phyloP scores from a whole-genome alignment of 2,797 vertebrate genomes.

The Antennarius maculatus region DNA sequence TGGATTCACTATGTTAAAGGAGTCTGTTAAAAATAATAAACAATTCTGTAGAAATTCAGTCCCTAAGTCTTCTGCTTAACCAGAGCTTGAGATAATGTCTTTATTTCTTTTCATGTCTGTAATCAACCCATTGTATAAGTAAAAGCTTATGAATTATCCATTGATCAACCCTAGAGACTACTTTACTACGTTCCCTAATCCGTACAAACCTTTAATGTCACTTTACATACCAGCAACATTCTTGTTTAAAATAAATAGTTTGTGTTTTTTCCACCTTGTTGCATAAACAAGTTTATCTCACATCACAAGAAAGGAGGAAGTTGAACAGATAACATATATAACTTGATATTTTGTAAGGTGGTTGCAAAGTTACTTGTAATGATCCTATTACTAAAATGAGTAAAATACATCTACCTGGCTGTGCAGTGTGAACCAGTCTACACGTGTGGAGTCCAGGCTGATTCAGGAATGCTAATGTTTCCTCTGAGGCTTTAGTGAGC shows the following conservation, averaged over 20 bases:
- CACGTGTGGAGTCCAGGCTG: constrained; percentile 2
- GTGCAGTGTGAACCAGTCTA: constrained; percentile 41
- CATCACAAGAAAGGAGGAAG: not conserved
- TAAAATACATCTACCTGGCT: not conserved
- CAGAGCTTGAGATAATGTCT: no score
- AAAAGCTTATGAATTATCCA: not conserved
- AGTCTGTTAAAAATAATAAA: no score
- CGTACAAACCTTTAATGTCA: not conserved
- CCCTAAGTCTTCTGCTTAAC: no score
- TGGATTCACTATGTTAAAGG: no score
- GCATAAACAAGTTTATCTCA: not conserved
- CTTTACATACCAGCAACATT: no score
- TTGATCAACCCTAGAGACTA: not conserved
- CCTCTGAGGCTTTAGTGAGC: constrained; percentile 77
- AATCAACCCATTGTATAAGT: not conserved
- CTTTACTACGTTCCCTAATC: not conserved
- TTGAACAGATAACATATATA: not conserved
- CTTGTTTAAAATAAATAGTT: no score
- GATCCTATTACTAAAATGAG: not conserved
- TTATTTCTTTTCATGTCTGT: no score
- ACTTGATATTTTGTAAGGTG: not conserved
- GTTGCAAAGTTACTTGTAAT: not conserved
- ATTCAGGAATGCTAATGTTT: constrained; percentile 83
- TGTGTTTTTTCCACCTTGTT: not conserved
- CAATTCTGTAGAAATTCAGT: no score